These are phyloP conservation scores for Eristalinus aeneus DNA, from an alignment of 2,888 invertebrate species.

Conservation along the genomic window DNA sequence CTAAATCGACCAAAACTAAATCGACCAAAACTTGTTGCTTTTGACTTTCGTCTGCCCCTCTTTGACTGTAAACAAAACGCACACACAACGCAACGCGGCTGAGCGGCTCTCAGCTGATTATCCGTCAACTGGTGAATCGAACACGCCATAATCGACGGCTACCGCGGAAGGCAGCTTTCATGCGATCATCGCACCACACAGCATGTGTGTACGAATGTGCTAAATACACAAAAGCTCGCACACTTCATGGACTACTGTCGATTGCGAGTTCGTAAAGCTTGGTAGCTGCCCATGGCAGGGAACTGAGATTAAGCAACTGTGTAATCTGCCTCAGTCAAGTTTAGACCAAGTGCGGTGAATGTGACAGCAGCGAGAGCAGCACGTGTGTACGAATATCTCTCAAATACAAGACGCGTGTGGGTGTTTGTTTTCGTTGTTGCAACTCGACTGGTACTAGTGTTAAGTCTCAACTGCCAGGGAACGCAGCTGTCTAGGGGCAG, in stretches of 20 bases:
- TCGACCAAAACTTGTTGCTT: constrained; percentile 10
- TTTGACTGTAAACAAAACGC: not conserved
- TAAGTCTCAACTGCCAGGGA: not conserved
- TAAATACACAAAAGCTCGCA: constrained; percentile 22
- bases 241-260: constrained; percentile 8
- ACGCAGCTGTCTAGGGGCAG: constrained; percentile 10
- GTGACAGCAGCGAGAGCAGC: constrained; percentile 4
- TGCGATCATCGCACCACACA: constrained; percentile 35
- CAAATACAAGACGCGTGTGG: constrained; percentile 3
- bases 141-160: not conserved
- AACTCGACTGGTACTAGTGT: not conserved
- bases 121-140: not conserved
- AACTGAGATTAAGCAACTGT: constrained; percentile 11
- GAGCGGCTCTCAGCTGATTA: constrained; percentile 6
- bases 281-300: constrained; percentile 9
- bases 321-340: constrained; percentile 46
- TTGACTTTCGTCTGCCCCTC: not conserved
- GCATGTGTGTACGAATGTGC: not conserved
- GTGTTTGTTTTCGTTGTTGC: constrained; percentile 17
- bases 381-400: constrained; percentile 25
- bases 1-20: not conserved
- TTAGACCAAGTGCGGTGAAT: constrained; percentile 45
- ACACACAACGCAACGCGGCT: not conserved
- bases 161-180: constrained; percentile 19
- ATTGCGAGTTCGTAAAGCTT: constrained; percentile 9